A percentile compares a stretch with the other conserved stretches of the same genome.
Evolutionary conservation across 2,797 vertebrate species (phyloP).

Genomic region (Bryconaethiops microstoma): DNA sequence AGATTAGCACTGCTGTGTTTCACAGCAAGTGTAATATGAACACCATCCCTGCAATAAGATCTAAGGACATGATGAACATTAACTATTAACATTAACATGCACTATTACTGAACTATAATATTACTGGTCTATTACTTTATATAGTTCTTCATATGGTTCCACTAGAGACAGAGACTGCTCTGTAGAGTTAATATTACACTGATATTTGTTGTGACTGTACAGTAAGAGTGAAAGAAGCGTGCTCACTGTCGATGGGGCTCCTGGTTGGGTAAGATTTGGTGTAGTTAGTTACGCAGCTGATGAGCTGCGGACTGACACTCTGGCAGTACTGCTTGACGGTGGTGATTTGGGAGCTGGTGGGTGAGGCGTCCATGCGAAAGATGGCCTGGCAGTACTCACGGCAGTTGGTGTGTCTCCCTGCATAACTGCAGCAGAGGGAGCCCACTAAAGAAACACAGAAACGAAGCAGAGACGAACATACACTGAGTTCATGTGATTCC

Average conservation of each 20-base stretch:
- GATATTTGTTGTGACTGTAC: not conserved
- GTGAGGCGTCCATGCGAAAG: slow-evolving; percentile 96
- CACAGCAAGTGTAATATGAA: slow-evolving; percentile 12
- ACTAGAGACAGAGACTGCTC: not conserved
- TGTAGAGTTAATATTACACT: not conserved
- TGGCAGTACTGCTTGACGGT: slow-evolving; percentile 94
- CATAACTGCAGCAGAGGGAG: slow-evolving; percentile 94
- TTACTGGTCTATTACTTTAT: too few relatives aligned
- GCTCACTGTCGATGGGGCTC: slow-evolving; percentile 96
- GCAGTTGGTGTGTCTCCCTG: slow-evolving; percentile 95
- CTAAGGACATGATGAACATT: not conserved
- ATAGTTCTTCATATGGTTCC: not conserved
- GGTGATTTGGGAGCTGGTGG: slow-evolving; percentile 93
- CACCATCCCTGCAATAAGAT: not conserved
- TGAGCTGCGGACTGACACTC: slow-evolving; percentile 88
- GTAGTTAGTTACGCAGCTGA: slow-evolving; percentile 95
- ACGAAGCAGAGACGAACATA: not conserved
- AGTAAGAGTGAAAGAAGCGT: slow-evolving; percentile 19
- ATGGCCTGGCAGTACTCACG: slow-evolving; percentile 97
- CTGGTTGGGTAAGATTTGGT: slow-evolving; percentile 95
- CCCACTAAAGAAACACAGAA: slow-evolving; percentile 81
- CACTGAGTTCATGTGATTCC: not conserved
- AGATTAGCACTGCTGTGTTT: not conserved
- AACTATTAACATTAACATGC: too few relatives aligned
- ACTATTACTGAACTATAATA: too few relatives aligned